Base-by-base conservation (phyloP, 2,888 invertebrate genomes). In the Campopleginae sp. region DNA sequence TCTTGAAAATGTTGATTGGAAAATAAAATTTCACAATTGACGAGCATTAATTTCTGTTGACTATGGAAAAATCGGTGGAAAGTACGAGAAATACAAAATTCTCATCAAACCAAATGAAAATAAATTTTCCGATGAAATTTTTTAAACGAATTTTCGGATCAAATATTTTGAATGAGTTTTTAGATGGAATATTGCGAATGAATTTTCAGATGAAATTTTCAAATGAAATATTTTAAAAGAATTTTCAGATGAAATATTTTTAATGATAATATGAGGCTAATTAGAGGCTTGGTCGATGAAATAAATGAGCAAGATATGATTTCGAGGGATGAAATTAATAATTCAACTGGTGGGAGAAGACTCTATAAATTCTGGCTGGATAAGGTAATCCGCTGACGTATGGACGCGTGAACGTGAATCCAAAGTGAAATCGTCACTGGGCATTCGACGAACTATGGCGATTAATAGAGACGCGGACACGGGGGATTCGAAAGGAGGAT, bases 361-460 rank as follows among this genome's bases (percentile, higher is more conserved):
- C 19, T 33, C 33, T 44, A 17, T 46, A 33, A 33, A 68, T 27
- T 27, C 7, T 17, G 33, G 27, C 17, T 63, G n/a, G 19, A 80
- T 82, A 31, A 74, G 61, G 76, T 76, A 80, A 72, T 83, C 33
- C 46, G 61, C 74, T 19, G 61, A 74, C 58, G 84, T 44, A 72
- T 48, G 72, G 66, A 74, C 17, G 80, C 31, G 33, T 14, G 81
- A 74, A 77, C 51, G 72, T 31, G 58, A 65, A 51, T 48, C 51
- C 54, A 65, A 54, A 78, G 70, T 51, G 84, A 63, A 80, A 61
- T 58, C 19, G 70, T 68, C 77, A 54, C 14, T n/a, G 68, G n/a
- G 31, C 51, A 65, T 61, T 33, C 44, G 58, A 44, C 84, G 33
- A 48, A 27, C 44, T 48, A 77, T 58, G 31, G 61, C 77, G 61